Evolutionary conservation across 2,797 vertebrate species (phyloP), one percentile per base, ranked within the genome.

Genomic region (Esox masquinongy): DNA sequence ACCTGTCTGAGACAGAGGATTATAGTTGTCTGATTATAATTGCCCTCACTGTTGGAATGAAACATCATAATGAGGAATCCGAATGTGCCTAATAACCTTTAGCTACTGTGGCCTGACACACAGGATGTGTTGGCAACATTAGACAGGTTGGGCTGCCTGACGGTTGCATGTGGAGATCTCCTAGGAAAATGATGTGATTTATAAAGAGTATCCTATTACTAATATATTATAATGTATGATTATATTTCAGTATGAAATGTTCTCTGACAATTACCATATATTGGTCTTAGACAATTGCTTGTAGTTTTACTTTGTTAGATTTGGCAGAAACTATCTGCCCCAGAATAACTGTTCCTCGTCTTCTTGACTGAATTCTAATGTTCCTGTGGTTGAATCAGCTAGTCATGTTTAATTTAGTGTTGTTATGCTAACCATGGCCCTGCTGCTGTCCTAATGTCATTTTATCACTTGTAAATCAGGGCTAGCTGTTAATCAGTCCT

Each of bases 341-440:
- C 4, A 50, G 68, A 70, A 24, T 29, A 51, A 50, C 69, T 66
- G 64, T 61, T 61, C 56, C 69, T 77, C 63, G 74, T 16, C 29
- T 66, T 43, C 17, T 43, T 80, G 83, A 87, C 81, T 87, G 59
- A 83, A 85, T 87, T 73, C 76, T 64, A 78, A 26, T 70, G 79
- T 74, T 53, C 15, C 68, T 22, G 2, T 81, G 75, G 82, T 80
- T 82, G 24, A 85, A 85, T 86, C 75, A 79, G 53, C 24, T 26
- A 29, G 22, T 14, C 50, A 8, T 73, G 73, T 82, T 80, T 81
- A 74, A 82, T 87, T 85, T 76, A 56, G 17, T n/a, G 12, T 74
- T 59, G 69, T 75, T 70, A 31, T 70, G n/a, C 39, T 67, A 51
- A 43, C 75, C 76, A 67, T 67, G 43, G 24, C 31, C 64, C 72